phyloP scores from a whole-genome alignment of 2,797 vertebrate genomes.

The Phrynocephalus vlangalii region DNA sequence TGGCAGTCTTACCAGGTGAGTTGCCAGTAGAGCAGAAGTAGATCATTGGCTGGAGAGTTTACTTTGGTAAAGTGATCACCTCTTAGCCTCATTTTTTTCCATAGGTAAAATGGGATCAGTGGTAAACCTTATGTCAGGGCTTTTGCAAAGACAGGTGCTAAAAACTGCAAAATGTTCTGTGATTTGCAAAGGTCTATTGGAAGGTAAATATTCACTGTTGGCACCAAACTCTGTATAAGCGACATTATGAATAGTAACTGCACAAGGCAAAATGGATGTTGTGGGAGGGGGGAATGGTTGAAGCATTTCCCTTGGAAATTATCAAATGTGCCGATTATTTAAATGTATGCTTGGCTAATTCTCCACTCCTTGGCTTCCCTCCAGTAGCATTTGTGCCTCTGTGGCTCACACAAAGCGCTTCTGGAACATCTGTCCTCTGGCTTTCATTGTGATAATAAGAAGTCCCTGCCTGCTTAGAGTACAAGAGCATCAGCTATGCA shows the following conservation, averaged over 20 bases:
- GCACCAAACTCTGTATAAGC: constrained; percentile 1
- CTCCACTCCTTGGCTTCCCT: neutral
- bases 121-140: neutral
- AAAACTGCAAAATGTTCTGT: neutral
- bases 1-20: neutral
- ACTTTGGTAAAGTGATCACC: neutral
- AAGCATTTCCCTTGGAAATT: constrained; percentile 3
- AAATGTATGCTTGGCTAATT: constrained; percentile 8
- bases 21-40: neutral
- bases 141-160: neutral
- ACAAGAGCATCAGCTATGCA: neutral
- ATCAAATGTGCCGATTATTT: constrained; percentile 15
- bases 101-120: neutral
- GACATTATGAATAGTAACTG: neutral
- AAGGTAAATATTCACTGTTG: neutral
- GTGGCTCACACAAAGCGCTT: neutral
- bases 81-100: neutral
- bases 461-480: no score
- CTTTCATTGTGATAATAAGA: neutral
- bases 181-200: neutral
- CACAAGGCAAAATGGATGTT: constrained; percentile 4
- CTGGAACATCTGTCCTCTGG: constrained; percentile 14
- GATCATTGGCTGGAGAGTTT: neutral
- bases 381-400: neutral
- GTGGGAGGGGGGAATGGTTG: neutral